Percentiles rank a stretch among this genome's conserved stretches.
Evolutionary conservation across 1,140 invertebrate genomes (phyloP).

Genomic region (Halesus radiatus): DNA sequence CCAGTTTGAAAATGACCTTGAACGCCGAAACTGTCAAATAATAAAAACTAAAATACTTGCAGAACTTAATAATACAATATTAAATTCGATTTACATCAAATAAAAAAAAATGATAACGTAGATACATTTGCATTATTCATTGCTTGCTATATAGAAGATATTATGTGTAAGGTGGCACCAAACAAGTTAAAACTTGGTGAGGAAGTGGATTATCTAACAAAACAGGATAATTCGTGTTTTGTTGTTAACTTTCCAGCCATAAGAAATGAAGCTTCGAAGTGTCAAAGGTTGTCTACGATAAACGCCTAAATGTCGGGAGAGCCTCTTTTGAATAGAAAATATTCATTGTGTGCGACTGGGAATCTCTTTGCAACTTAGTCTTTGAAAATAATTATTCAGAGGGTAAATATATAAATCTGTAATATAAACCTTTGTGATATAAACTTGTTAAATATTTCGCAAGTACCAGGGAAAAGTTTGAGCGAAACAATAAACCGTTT

Average conservation of each 20-base stretch:
- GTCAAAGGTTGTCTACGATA: constrained; percentile 22
- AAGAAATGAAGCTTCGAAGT: constrained; percentile 16
- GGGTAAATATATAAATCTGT: not conserved
- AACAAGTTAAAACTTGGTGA: too few relatives aligned
- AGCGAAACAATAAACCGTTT: not conserved
- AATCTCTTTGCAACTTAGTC: constrained; percentile 20
- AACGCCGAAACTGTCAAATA: too few relatives aligned
- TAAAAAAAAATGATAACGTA: too few relatives aligned
- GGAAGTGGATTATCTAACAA: not conserved
- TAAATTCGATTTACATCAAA: too few relatives aligned
- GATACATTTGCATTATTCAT: too few relatives aligned
- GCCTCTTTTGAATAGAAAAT: constrained; percentile 10
- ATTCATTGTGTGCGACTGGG: constrained; percentile 10
- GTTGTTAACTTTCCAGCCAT: constrained; percentile 20
- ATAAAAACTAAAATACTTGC: too few relatives aligned
- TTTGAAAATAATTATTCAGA: not conserved
- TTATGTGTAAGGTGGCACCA: too few relatives aligned
- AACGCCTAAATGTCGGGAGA: not conserved
- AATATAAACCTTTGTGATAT: not conserved
- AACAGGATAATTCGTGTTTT: not conserved
- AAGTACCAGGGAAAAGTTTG: constrained; percentile 12
- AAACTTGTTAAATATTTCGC: constrained; percentile 17
- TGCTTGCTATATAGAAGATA: too few relatives aligned
- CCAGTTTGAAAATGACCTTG: too few relatives aligned
- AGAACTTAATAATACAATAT: too few relatives aligned